phyloP scores from a whole-genome alignment of 1,140 invertebrate genomes.

The Papilio polyxenes region DNA sequence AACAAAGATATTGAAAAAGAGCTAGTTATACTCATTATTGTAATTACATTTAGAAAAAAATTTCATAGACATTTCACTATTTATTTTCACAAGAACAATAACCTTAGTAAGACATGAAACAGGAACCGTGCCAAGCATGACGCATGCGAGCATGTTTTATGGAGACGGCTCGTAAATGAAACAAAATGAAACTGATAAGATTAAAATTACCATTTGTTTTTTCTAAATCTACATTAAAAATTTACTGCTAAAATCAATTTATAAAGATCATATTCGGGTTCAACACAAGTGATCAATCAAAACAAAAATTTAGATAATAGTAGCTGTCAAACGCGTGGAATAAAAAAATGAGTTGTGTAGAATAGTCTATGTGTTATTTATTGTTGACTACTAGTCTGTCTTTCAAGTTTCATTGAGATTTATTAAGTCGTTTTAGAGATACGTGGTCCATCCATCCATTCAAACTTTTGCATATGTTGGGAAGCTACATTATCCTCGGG shows the following conservation, averaged over 20 bases:
- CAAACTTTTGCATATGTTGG: no score
- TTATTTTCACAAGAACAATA: background rate
- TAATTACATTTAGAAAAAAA: background rate
- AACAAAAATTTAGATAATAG: background rate
- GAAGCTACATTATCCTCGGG: no score
- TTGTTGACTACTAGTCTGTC: no score
- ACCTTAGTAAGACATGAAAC: background rate
- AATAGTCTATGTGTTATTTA: no score
- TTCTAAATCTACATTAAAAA: background rate
- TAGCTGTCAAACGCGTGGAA: no score
- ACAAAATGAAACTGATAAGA: background rate
- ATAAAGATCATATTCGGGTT: background rate
- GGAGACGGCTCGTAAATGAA: background rate
- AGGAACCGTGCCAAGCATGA: conserved; percentile 14
- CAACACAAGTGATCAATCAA: background rate
- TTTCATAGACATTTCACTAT: background rate
- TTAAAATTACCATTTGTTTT: background rate
- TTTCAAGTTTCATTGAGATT: no score
- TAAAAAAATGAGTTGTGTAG: no score
- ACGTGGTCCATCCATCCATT: no score
- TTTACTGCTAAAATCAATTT: background rate
- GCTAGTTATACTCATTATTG: background rate
- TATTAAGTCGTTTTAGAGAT: no score
- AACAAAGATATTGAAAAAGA: no score
- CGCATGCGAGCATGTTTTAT: background rate